Evolutionary conservation across 2,113 vertebrate species (phyloP), one percentile per base, ranked within the genome.

Genomic region (Austrofundulus limnaeus): DNA sequence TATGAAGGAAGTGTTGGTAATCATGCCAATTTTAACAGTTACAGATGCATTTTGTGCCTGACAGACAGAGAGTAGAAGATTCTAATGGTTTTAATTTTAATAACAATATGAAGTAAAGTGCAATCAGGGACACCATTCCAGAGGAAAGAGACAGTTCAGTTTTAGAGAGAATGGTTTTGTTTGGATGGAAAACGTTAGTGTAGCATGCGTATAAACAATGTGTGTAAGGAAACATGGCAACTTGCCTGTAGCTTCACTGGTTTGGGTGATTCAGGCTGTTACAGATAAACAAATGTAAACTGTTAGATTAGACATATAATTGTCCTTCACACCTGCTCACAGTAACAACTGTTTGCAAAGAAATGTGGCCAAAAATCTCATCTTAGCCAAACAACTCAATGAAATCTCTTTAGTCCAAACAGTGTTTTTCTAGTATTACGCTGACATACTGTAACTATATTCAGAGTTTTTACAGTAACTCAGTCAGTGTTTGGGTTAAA

Each of bases 231-330:
- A 89, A 80, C 41, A 88, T 87, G 85, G 75, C 77, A 89, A 98
- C 96, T 98, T 99, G 94, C 96, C 96, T 98, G 96, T 66, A 93
- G 93, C 88, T 97, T 98, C 86, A 94, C 92, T 86, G 94, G 94
- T 90, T 98, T 97, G 68, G 95, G 95, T 62, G 95, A 98, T 87
- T 97, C 96, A 76, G 95, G 95, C 96, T 98, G 96, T 93, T 83
- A 89, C 81, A 95, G 94, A 96, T 88, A 95, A 94, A 96, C 82
- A 97, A 93, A 96, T 28, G 88, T 70, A 94, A 72, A 91, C 34
- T 47, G 91, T 97, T 96, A 98, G 93, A 92, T 21, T 49, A 53
- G 55, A 47, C n/a, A 24, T 73, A 72, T 80, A 76, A 28, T 88
- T 38, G 51, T 37, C 2, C 2, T 3, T 43, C 42, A 66, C 19